Evolutionary conservation across 2,113 vertebrate species (phyloP), one percentile per base, ranked within the genome.

Genomic region (Pteruthius melanotis): DNA sequence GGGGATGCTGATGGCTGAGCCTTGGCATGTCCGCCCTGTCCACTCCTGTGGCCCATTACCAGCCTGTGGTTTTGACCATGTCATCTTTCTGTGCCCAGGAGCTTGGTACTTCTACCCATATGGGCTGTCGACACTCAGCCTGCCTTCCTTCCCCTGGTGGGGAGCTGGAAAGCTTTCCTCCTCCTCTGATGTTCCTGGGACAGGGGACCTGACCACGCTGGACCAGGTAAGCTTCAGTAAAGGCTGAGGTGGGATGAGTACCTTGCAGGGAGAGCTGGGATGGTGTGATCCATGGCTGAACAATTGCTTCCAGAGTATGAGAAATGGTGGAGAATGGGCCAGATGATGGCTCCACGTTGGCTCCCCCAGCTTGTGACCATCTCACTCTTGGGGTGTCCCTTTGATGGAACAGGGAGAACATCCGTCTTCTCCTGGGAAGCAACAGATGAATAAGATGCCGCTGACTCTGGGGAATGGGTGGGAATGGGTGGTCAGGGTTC

Each of bases 101-200:
- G 97, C 97, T 21, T 98, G 98, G 98, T 96, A 98, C 86, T 97
- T 98, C 94, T 98, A 98, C 52, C 98, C 98, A 0, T 98, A 97
- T 0, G 98, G 97, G 19, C 95, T 98, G 30, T 96, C 90, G 1
- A 89, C 87, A 0, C 16, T 95, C 71, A 95, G 95, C n/a, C 84
- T 97, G 1, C 83, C 97, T 2, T 6, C 95, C 47, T 97, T 97
- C 71, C 93, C 96, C 0, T 98, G 97, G 94, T 98, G 97, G 97
- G 96, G 97, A 96, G 68, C 96, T 28, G 82, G 95, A 3, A 97
- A 86, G 39, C 80, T 83, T 71, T 90, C 94, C 15, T 79, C 92
- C 13, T 76, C 57, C 69, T 71, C 93, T 0, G 53, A 57, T 3
- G 39, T 63, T n/a, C 87, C 95, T 84, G 96, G 47, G 31, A 53